Conservation (phyloP, 2,797 vertebrate species). For the Girardinus metallicus region DNA sequence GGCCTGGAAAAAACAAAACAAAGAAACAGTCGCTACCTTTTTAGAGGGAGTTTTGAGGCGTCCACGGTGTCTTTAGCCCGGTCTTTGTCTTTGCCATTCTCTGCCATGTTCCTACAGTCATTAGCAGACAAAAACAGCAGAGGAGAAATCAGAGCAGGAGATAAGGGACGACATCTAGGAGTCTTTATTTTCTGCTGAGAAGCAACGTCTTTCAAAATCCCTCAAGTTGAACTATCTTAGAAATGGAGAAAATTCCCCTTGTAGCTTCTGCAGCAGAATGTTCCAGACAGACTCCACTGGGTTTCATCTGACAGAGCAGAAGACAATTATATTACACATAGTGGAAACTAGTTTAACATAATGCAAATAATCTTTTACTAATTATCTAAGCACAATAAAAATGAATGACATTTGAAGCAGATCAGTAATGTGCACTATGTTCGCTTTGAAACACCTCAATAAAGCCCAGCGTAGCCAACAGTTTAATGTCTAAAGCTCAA, state of each 20-base stretch:
- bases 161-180: not conserved
- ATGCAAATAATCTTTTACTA: too few relatives aligned
- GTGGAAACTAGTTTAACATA: not conserved
- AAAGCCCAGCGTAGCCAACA: not conserved
- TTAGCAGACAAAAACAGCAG: not conserved
- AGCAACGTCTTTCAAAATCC: not conserved
- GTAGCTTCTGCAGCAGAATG: not conserved
- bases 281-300: not conserved
- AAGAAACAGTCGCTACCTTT: conserved; percentile 17
- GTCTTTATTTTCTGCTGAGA: not conserved
- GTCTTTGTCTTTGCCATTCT: not conserved
- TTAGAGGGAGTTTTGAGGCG: fast-evolving
- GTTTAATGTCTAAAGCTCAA: not conserved
- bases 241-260: too few relatives aligned
- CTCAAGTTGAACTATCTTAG: not conserved
- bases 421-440: not conserved
- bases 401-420: too few relatives aligned
- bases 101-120: conserved; percentile 53
- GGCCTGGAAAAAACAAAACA: not conserved
- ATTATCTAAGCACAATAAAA: too few relatives aligned
- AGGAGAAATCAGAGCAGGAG: not conserved
- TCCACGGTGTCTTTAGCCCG: conserved; percentile 21
- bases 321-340: not conserved
- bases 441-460: not conserved
- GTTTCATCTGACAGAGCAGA: not conserved